Conservation (phyloP, 2,888 invertebrate genomes). For the Hyppa rectilinea region DNA sequence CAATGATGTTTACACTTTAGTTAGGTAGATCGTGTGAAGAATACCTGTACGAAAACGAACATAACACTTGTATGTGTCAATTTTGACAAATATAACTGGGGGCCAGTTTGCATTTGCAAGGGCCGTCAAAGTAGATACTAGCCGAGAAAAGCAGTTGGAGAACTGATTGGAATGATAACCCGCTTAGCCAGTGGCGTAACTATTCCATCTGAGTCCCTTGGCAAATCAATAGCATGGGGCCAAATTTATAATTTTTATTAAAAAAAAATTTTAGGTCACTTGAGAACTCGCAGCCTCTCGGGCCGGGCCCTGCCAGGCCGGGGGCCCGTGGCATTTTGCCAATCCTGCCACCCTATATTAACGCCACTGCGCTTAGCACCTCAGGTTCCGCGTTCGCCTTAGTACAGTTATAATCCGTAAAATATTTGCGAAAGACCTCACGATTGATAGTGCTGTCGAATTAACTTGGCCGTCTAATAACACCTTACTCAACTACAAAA, state of each 20-base stretch:
- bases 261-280: no score
- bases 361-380: no score
- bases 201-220: no score
- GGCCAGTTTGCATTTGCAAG: neutral
- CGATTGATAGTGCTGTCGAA: neutral
- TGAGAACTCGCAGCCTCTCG: no score
- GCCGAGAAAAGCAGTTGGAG: neutral
- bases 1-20: conserved; percentile 17
- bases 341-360: no score
- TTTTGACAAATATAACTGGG: neutral
- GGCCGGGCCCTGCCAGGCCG: no score
- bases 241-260: no score
- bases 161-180: neutral
- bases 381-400: neutral
- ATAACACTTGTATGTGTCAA: neutral
- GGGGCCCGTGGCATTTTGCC: no score
- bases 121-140: neutral
- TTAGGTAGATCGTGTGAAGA: conserved; percentile 11
- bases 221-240: no score
- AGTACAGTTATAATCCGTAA: neutral
- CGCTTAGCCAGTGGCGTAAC: no score
- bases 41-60: neutral
- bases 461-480: neutral
- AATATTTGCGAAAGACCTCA: neutral
- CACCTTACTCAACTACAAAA: conserved; percentile 15